These are phyloP conservation scores for Scaptodrosophila latifasciaeformis DNA, from an alignment of 2,888 invertebrate species.

Conservation along the genomic window DNA sequence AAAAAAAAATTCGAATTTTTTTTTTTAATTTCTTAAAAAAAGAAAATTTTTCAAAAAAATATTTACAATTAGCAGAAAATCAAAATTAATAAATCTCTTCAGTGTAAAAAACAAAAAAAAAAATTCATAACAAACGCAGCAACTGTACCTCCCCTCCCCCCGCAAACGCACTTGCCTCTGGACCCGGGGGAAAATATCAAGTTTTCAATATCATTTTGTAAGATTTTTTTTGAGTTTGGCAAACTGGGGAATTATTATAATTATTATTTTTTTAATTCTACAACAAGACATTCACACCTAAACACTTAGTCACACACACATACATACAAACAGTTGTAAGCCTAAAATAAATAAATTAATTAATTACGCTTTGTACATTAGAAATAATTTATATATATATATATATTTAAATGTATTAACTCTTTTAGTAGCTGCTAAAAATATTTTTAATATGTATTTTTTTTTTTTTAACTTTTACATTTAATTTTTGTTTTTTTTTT, in stretches of 20 bases:
- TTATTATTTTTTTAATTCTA: no score
- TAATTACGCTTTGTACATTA: slow-evolving; percentile 39
- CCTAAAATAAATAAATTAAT: slow-evolving; percentile 58
- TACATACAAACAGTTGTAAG: slow-evolving; percentile 16
- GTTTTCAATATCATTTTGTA: no score
- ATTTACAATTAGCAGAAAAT: slow-evolving; percentile 21
- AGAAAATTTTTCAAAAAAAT: slow-evolving; percentile 13
- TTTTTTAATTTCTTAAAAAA: slow-evolving; percentile 28
- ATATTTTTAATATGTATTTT: slow-evolving; percentile 28
- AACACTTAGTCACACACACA: slow-evolving; percentile 36
- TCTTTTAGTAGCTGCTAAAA: slow-evolving; percentile 17
- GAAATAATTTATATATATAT: slow-evolving; percentile 42
- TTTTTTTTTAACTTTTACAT: slow-evolving; percentile 2
- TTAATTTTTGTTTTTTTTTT: slow-evolving; percentile 3
- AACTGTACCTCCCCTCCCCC: neutral
- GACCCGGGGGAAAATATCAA: no score
- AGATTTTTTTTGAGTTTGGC: no score
- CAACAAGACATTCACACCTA: slow-evolving; percentile 9
- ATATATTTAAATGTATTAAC: no score
- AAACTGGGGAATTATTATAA: no score
- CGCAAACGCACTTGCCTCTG: slow-evolving; percentile 45
- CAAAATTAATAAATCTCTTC: no score
- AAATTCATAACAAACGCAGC: slow-evolving; percentile 33
- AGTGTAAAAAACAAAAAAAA: neutral
- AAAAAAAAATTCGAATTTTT: slow-evolving; percentile 21